These are phyloP conservation scores for Pomatostomus ruficeps DNA, from an alignment of 2,113 vertebrate genomes.

Conservation along the genomic window DNA sequence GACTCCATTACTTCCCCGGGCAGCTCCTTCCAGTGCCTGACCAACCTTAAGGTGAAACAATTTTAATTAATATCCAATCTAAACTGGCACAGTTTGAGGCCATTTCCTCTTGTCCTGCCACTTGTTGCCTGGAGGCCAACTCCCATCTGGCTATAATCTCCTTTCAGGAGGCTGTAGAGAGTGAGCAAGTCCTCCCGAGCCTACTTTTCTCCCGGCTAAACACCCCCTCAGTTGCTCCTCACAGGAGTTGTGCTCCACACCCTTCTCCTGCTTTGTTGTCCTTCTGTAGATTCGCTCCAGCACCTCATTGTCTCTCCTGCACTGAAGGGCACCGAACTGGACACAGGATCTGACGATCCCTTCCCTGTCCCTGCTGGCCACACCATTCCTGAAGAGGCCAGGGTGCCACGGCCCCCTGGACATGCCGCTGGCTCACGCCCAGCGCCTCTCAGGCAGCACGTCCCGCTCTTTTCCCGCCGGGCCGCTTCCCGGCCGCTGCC, in stretches of 20 bases:
- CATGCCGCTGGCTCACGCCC: rapidly evolving
- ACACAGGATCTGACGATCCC: neutral
- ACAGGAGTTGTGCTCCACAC: neutral
- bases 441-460: rapidly evolving
- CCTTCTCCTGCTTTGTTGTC: neutral
- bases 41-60: neutral
- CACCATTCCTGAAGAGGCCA: neutral
- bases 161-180: neutral
- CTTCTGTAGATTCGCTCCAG: neutral
- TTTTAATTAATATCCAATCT: neutral
- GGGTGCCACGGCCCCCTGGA: rapidly evolving
- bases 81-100: no score
- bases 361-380: neutral
- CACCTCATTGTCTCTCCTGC: neutral
- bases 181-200: no score
- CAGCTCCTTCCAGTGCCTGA: neutral
- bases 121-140: no score
- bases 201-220: neutral
- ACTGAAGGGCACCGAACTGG: neutral
- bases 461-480: rapidly evolving
- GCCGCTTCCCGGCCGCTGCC: neutral
- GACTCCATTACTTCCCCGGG: neutral
- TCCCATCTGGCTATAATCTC: rapidly evolving
- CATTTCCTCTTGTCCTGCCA: neutral
- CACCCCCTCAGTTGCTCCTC: neutral